phyloP scores from a whole-genome alignment of 2,113 vertebrate species.

The Lycaon pictus region DNA sequence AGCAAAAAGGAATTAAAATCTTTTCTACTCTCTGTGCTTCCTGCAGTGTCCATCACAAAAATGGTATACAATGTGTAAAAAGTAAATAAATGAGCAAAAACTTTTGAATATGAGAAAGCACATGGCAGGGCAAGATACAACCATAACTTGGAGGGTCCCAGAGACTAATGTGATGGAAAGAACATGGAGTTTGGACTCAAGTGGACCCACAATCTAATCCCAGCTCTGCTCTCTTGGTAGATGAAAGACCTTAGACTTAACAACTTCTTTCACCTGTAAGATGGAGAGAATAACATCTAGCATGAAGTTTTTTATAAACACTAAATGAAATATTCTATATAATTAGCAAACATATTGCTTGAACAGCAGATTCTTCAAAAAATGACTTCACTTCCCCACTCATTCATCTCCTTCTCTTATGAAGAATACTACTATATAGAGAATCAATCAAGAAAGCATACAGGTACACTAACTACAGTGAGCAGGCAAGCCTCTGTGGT shows the following conservation, averaged over 20 bases:
- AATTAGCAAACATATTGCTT: neutral
- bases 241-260: neutral
- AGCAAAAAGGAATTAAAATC: neutral
- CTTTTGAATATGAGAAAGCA: neutral
- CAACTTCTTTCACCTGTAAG: neutral
- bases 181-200: neutral
- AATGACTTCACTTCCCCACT: neutral
- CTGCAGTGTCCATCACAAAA: neutral
- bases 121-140: neutral
- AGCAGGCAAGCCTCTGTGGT: neutral
- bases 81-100: neutral
- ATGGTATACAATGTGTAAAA: neutral
- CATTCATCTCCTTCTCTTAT: neutral
- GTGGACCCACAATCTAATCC: neutral
- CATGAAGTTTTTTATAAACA: neutral
- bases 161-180: neutral
- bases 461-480: neutral
- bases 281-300: neutral
- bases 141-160: neutral
- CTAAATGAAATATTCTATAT: neutral
- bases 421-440: neutral
- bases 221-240: neutral
- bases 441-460: neutral
- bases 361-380: conserved; percentile 17
- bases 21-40: neutral